phyloP scores from a whole-genome alignment of 2,113 vertebrate genomes.

The Oxyura jamaicensis region DNA sequence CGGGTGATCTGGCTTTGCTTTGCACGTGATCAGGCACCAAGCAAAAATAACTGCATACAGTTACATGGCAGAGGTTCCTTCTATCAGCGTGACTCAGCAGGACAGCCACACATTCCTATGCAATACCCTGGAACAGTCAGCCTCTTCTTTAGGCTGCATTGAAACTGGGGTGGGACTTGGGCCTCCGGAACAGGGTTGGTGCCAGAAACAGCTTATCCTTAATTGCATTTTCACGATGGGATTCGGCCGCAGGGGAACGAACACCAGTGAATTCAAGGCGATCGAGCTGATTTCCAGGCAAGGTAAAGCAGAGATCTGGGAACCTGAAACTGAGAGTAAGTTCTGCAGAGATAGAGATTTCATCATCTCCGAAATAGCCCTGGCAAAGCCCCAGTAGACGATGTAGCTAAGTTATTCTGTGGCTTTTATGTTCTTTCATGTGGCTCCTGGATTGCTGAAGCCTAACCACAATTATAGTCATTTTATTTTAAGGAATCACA shows the following conservation, averaged over 20 bases:
- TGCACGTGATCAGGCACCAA: neutral
- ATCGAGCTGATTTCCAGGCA: slow-evolving; percentile 1
- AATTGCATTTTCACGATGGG: neutral
- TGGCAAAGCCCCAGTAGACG: slow-evolving; percentile 57
- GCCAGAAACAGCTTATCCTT: slow-evolving; percentile 53
- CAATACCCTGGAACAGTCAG: slow-evolving; percentile 6
- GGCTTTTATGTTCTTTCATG: slow-evolving; percentile 68
- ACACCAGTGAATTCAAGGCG: slow-evolving; percentile 26
- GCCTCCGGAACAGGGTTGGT: neutral
- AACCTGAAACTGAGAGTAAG: slow-evolving; percentile 4
- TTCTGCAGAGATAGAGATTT: slow-evolving; percentile 56
- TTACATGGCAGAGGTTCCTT: neutral
- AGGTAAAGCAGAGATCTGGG: slow-evolving; percentile 2
- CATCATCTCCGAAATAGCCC: slow-evolving; percentile 56
- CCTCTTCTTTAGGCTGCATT: neutral
- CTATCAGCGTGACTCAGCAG: slow-evolving; percentile 25
- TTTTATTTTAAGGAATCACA: slow-evolving; percentile 70
- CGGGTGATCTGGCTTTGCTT: neutral
- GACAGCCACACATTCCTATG: neutral
- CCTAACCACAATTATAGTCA: slow-evolving; percentile 64
- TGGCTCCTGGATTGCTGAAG: slow-evolving; percentile 59
- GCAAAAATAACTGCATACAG: slow-evolving; percentile 9
- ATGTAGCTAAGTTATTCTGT: slow-evolving; percentile 64
- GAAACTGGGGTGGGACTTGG: slow-evolving; percentile 20
- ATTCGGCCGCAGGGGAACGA: neutral